Base-by-base conservation (phyloP, 2,888 invertebrate species). In the Drosophila falleni region DNA sequence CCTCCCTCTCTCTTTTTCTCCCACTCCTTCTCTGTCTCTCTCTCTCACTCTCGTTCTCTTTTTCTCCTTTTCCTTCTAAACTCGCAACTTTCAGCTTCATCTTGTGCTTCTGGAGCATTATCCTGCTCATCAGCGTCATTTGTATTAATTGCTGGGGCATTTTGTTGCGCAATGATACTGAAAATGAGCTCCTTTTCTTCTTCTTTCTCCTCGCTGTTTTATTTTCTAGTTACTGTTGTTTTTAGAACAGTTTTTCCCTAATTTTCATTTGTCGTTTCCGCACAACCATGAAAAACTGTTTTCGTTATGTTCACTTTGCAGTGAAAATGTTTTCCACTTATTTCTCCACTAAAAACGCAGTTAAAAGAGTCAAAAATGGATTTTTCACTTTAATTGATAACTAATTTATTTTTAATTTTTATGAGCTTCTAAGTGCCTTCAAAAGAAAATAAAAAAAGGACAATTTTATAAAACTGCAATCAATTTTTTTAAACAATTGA, bases 131-230 rank as follows among this genome's bases (percentile, higher is more conserved):
- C 86, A 83, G 76, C 73, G 78, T 89, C 86, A 89, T 89, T 87
- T 87, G 87, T 87, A 87, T 87, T 87, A 87, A 87, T 87, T 87
- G 87, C 89, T 81, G 69, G 67, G 59, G 71, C 84, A 86, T 86
- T 89, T 86, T 75, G 81, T 69, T 69, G 81, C 72, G 89, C 87
- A 89, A 89, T 86, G 87, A 89, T 78, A 88, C 89, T 73, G 74
- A 86, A 89, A 86, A 86, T 80, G 72, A 80, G 76, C 47, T 53
- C 23, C 10, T 6, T n/a, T 33, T 23, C 15, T 42, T 50, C 47
- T 56, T 54, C 29, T 33, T 23, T 23, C 46, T 53, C 29, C 19
- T 42, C 61, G 44, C 49, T 35, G 23, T 46, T 61, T 29, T 11
- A 37, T 10, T 46, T 71, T 58, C 8, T 9, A 3, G 9, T 29